Percentiles rank a stretch among this genome's conserved stretches.
Conservation (phyloP, 2,888 invertebrate species). For the Tanytarsus gracilentus region DNA sequence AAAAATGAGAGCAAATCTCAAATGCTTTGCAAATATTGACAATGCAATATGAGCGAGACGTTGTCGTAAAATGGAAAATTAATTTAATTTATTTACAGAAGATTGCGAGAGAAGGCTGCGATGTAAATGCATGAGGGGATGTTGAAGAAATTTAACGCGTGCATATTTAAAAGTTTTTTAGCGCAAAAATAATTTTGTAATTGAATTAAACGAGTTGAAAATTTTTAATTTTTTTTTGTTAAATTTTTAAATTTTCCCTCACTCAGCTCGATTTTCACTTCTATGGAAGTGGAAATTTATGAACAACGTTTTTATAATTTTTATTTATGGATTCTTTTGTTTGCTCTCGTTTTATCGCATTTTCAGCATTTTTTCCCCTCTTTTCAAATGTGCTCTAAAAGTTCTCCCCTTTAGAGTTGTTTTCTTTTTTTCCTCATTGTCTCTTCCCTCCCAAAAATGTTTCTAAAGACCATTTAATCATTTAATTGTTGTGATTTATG, state of each 20-base stretch:
- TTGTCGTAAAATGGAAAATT: conserved; percentile 19
- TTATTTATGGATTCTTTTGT: conserved; percentile 29
- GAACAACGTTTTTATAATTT: conserved; percentile 28
- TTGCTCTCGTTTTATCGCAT: conserved; percentile 26
- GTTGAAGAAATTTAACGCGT: no score
- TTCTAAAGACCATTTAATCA: conserved; percentile 28
- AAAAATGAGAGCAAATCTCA: conserved; percentile 1
- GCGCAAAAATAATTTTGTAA: no score
- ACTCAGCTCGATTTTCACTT: no score
- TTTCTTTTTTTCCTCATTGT: background rate
- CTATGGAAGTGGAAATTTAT: conserved; percentile 25
- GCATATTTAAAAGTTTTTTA: no score
- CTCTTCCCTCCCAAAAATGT: background rate
- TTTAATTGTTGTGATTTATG: conserved; percentile 28
- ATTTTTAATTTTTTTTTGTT: no score
- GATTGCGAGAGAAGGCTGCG: no score
- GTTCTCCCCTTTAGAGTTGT: background rate
- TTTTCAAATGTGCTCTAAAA: background rate
- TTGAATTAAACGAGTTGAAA: no score
- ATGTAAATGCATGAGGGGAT: no score
- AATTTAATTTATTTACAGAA: conserved; percentile 19
- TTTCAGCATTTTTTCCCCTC: conserved; percentile 24
- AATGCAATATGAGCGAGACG: background rate
- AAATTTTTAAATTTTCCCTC: no score
- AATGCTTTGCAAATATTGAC: conserved; percentile 22